Evolutionary conservation across 2,888 invertebrate genomes (phyloP), one percentile per base, ranked within the genome.

Genomic region (Clepsis dumicolana): DNA sequence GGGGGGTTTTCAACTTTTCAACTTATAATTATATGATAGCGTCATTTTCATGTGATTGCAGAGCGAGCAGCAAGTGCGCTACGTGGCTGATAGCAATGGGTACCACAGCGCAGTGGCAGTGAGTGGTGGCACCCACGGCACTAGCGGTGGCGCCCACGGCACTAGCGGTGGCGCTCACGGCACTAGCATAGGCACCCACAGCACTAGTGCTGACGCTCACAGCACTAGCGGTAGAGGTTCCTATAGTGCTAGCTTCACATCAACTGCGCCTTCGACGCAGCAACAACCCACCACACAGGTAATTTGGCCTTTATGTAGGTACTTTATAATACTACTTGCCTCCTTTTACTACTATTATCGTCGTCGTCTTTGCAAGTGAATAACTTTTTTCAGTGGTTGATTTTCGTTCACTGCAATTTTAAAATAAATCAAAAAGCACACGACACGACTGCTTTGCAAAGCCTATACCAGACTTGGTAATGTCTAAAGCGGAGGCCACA

Each of bases 61-160:
- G 91, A 79, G 89, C 2, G 87, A 91, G 57, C 94, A 95, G 73
- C 92, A 94, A 68, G 95, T 96, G 21, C 90, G 94, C 71, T 95
- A 96, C 82, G 86, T 94, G 38, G 95, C 95, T 0, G 95, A 96
- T 77, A 94, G 94, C 76, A 95, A 94, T 92, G 95, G 95, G 14
- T 95, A 95, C 85, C 96, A 96, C 86, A 95, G 95, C 5, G 92
- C 95, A 18, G 94, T 95, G 56, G 91, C 94, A 63, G 94, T 95
- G 77, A 92, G 90, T 7, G 21, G 8, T 48, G 44, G 38, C 38
- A n/a, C 2, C n/a, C 38, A 38, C 4, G n/a, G 44, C 44, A 2
- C 18, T 16, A 8, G 41, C 41, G 41, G 41, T 27, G 86, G 87
- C 14, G 80, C 87, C 21, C 89, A 94, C 53, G 87, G 90, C 16